A percentile compares a stretch with the other conserved stretches of the same genome.
phyloP scores from a whole-genome alignment of 2,797 vertebrate genomes.

The Melanotaenia pygmaea region DNA sequence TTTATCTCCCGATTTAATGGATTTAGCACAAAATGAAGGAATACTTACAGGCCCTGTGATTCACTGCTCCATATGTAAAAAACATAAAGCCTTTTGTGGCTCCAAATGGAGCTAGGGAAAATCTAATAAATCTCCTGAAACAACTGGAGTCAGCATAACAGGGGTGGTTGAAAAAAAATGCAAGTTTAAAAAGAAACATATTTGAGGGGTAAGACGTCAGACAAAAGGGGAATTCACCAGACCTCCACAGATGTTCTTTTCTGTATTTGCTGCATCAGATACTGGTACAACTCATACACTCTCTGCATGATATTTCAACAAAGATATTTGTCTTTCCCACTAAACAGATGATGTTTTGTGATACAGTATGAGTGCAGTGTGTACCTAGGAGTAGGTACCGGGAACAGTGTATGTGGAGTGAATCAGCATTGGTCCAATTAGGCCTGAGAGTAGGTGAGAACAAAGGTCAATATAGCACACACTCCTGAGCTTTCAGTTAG shows the following conservation, averaged over 20 bases:
- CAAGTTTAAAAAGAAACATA: not conserved
- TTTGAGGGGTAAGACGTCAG: slow-evolving; percentile 3
- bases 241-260: not conserved
- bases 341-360: slow-evolving; percentile 52
- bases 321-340: slow-evolving; percentile 22
- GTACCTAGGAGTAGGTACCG: slow-evolving; percentile 37
- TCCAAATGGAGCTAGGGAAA: slow-evolving; percentile 12
- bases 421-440: slow-evolving; percentile 50
- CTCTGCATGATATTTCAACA: slow-evolving; percentile 19
- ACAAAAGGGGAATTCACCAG: slow-evolving; percentile 1
- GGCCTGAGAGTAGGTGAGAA: slow-evolving; percentile 30
- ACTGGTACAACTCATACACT: not conserved
- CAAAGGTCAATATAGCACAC: slow-evolving; percentile 39
- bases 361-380: slow-evolving; percentile 47
- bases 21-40: slow-evolving; percentile 13
- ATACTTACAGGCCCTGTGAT: slow-evolving; percentile 6
- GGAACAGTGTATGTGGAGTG: slow-evolving; percentile 8
- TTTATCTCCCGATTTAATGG: not conserved
- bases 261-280: slow-evolving; percentile 1
- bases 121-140: slow-evolving; percentile 26
- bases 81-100: slow-evolving; percentile 1
- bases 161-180: slow-evolving; percentile 4
- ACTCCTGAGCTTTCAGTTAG: slow-evolving; percentile 37
- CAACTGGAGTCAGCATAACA: slow-evolving; percentile 6
- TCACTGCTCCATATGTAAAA: not conserved